phyloP scores from a whole-genome alignment of 1,140 invertebrate genomes.

The Penaeus japonicus region DNA sequence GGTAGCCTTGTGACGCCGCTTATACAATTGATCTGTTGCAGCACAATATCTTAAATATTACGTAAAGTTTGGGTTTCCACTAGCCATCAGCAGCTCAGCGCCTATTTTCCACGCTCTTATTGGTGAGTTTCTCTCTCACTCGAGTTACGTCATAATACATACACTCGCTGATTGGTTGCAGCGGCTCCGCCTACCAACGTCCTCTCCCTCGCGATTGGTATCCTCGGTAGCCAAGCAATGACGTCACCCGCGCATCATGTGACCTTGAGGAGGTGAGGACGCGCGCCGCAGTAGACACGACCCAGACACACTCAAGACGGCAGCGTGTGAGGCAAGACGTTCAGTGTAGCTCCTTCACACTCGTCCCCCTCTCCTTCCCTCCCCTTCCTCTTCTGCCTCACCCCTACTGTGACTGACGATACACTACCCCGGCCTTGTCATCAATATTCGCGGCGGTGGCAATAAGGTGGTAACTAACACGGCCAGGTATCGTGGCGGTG shows the following conservation, averaged over 20 bases:
- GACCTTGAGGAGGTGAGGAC: conserved; percentile 39
- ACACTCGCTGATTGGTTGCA: not conserved
- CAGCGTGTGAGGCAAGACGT: not conserved
- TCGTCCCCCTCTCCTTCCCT: not conserved
- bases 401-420: not conserved
- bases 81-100: conserved; percentile 13
- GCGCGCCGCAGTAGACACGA: conserved; percentile 39
- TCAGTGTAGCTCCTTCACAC: not conserved
- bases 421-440: not conserved
- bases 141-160: conserved; percentile 13
- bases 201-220: conserved; percentile 23
- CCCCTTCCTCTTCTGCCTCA: not conserved
- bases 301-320: conserved; percentile 22
- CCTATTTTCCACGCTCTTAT: conserved; percentile 19
- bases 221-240: conserved; percentile 28
- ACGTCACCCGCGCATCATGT: conserved; percentile 50
- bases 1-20: conserved; percentile 8
- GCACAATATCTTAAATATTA: conserved; percentile 43
- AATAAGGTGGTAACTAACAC: too few relatives aligned
- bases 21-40: conserved; percentile 43
- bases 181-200: conserved; percentile 36
- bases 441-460: too few relatives aligned
- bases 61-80: conserved; percentile 4
- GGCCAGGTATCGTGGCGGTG: too few relatives aligned
- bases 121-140: conserved; percentile 28